Base-by-base conservation (phyloP, 2,113 vertebrate species). In the Myrmecobius fasciatus region DNA sequence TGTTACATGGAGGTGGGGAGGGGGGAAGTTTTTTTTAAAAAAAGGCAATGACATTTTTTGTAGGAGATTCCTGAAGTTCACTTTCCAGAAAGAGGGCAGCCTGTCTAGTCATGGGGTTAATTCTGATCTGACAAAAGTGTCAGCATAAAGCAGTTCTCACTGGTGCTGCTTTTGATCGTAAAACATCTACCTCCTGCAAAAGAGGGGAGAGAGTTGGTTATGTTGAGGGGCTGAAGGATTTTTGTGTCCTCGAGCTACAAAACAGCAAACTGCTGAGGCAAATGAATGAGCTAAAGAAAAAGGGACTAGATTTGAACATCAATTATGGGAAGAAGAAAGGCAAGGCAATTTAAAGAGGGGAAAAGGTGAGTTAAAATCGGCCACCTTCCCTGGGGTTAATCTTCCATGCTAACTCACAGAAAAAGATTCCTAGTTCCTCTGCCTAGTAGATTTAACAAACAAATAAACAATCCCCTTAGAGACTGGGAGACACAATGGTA, bases 401-500 rank as follows among this genome's bases (percentile, higher is more conserved):
- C 92, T 97, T 91, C 93, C 91, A 52, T 88, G 53, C 47, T 96
- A 97, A 94, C 47, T 96, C 97, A 96, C 96, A 97, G 92, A 92
- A 96, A 96, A 92, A 97, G 94, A 91, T 97, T 98, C 97, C 97
- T 98, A 93, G 92, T 96, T 98, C 95, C 96, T 98, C 95, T 92
- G 94, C 90, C 94, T 97, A 96, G 91, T 93, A 98, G 92, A 96
- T 94, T 97, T 92, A 52, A 89, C 92, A 89, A 92, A 60, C 26
- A 97, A 96, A 96, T 43, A 92, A 94, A 92, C 67, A 92, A 93
- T 93, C 83, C 95, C 94, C 95, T 98, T 97, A 94, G 93, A 97
- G 97, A 98, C 91, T 97, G 96, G 92, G 83, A 25, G 93, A 94
- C 96, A 98, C 98, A 98, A 98, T 97, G 89, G 93, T 92, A 97